Evolutionary conservation across 2,113 vertebrate genomes (phyloP).

Genomic region (Oryzias melastigma): DNA sequence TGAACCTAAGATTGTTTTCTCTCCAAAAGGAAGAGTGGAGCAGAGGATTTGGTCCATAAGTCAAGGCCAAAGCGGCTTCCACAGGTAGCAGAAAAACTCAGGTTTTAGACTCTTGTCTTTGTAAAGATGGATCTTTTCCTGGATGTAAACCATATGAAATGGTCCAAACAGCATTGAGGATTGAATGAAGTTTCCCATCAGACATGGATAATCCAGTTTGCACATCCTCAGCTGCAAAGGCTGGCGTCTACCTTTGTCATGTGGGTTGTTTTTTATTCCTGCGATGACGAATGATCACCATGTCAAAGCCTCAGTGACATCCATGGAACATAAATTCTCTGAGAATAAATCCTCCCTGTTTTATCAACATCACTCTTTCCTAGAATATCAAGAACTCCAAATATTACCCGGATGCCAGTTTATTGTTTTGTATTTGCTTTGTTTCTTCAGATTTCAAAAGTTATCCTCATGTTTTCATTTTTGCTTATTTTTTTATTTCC

Average conservation of each 20-base stretch:
- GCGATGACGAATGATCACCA: slow-evolving; percentile 45
- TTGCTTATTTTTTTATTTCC: slow-evolving; percentile 5
- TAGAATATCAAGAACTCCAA: neutral
- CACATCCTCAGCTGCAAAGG: slow-evolving; percentile 33
- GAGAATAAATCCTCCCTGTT: neutral
- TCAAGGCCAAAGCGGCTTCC: slow-evolving; percentile 18
- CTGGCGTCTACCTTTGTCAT: slow-evolving; percentile 41
- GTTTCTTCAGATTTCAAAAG: neutral
- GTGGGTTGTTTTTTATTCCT: slow-evolving; percentile 49
- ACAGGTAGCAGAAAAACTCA: slow-evolving; percentile 8
- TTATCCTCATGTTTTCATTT: slow-evolving; percentile 14
- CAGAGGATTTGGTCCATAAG: slow-evolving; percentile 15
- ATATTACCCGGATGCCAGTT: neutral
- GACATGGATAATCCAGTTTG: slow-evolving; percentile 5
- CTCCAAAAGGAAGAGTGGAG: slow-evolving; percentile 9
- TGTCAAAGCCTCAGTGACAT: slow-evolving; percentile 55
- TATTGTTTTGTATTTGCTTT: neutral
- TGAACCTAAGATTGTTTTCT: slow-evolving; percentile 26
- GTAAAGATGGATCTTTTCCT: slow-evolving; percentile 21
- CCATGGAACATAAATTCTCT: slow-evolving; percentile 37
- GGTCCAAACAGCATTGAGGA: neutral
- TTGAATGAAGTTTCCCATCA: slow-evolving; percentile 13
- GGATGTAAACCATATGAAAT: slow-evolving; percentile 15
- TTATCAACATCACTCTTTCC: neutral
- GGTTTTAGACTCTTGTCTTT: slow-evolving; percentile 17